A percentile compares a stretch with the other conserved stretches of the same genome.
phyloP scores from a whole-genome alignment of 1,140 invertebrate genomes.

The Caenorhabditis briggsae region DNA sequence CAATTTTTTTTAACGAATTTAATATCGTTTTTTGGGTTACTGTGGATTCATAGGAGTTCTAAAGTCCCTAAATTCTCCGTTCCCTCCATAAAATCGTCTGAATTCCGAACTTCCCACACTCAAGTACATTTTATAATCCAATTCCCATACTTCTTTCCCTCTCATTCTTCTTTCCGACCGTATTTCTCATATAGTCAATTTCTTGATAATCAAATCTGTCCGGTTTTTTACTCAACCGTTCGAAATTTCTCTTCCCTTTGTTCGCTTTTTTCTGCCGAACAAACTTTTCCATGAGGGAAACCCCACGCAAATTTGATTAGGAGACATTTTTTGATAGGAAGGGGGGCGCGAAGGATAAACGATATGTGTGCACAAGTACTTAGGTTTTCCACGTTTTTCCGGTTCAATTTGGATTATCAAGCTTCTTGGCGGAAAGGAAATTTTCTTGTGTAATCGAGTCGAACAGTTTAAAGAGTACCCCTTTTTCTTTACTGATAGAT shows the following conservation, averaged over 20 bases:
- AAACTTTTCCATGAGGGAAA: too few relatives aligned
- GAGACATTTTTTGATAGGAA: background rate
- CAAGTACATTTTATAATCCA: constrained; percentile 21
- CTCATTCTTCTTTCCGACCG: background rate
- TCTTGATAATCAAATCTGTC: background rate
- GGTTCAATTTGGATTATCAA: background rate
- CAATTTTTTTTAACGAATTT: too few relatives aligned
- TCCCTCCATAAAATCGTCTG: background rate
- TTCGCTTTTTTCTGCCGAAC: background rate
- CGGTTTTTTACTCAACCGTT: background rate
- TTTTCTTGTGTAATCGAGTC: too few relatives aligned
- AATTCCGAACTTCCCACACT: background rate
- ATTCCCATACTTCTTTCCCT: background rate
- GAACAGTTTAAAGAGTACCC: too few relatives aligned
- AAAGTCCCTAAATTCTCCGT: too few relatives aligned
- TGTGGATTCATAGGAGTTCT: too few relatives aligned
- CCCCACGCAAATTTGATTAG: too few relatives aligned
- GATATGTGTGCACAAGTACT: constrained; percentile 38
- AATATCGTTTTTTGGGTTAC: too few relatives aligned
- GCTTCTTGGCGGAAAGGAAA: background rate
- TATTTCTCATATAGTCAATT: background rate
- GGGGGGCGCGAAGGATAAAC: background rate
- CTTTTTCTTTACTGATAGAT: too few relatives aligned
- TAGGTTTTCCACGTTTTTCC: constrained; percentile 33
- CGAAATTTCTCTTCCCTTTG: background rate